Conservation (phyloP, 2,797 vertebrate species). For the Bufotes viridis region DNA sequence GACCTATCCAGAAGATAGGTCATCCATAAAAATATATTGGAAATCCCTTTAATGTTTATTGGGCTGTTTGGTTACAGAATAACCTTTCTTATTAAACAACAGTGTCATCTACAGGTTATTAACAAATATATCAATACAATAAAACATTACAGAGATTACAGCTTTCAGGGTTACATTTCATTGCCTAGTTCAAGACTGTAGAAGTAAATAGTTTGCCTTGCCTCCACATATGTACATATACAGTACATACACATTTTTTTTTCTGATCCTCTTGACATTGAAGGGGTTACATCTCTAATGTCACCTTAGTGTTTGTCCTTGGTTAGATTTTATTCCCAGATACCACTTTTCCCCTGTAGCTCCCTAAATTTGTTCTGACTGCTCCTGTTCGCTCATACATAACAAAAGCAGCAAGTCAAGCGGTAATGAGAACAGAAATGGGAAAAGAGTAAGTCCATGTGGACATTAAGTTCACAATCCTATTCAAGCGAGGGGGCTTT, state of each 20-base stretch:
- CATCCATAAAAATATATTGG: too few species aligned
- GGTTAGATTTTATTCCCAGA: constrained; percentile 58
- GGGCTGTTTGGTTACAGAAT: background rate
- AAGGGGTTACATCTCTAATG: constrained; percentile 15
- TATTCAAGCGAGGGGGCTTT: constrained; percentile 52
- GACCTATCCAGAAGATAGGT: too few species aligned
- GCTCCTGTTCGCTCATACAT: constrained; percentile 67
- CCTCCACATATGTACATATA: too few species aligned
- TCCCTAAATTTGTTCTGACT: constrained; percentile 67
- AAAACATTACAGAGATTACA: background rate
- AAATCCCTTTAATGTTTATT: too few species aligned
- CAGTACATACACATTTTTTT: background rate
- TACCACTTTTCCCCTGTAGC: constrained; percentile 60
- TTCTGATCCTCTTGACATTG: background rate
- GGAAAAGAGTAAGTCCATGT: constrained; percentile 64
- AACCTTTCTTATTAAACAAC: background rate
- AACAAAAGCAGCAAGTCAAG: constrained; percentile 67
- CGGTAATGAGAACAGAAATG: constrained; percentile 63
- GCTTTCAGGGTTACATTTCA: background rate
- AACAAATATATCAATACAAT: background rate
- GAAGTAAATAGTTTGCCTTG: background rate
- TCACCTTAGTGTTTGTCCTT: constrained; percentile 2
- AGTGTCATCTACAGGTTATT: constrained; percentile 5
- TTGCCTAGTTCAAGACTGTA: background rate
- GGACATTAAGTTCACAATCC: constrained; percentile 67